Conservation (phyloP, 1,140 invertebrate genomes). For the Drosophila micromelanica region DNA sequence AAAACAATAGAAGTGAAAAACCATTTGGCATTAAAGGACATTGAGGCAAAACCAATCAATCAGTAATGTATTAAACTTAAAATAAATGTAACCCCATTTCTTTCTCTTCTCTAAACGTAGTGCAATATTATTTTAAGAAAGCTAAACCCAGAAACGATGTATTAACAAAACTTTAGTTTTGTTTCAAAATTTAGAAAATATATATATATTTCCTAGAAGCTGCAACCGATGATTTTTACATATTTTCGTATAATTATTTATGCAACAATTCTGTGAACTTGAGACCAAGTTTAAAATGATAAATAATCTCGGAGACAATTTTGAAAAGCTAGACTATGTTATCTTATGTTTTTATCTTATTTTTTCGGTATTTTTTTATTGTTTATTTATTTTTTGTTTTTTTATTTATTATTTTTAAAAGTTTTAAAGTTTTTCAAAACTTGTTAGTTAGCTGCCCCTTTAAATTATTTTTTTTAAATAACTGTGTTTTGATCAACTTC, state of each 20-base stretch:
- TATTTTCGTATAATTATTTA: slow-evolving; percentile 22
- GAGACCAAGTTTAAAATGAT: no score
- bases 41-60: slow-evolving; percentile 7
- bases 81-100: not conserved
- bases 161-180: no score
- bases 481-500: slow-evolving; percentile 29
- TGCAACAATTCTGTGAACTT: not conserved
- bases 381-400: not conserved
- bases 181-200: no score
- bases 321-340: not conserved
- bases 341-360: no score
- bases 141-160: no score
- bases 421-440: not conserved
- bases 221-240: not conserved
- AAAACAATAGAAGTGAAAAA: not conserved
- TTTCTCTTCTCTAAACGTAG: no score
- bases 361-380: not conserved
- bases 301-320: no score
- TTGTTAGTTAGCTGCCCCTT: slow-evolving; percentile 1
- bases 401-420: no score
- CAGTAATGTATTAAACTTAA: slow-evolving; percentile 17
- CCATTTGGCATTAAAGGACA: slow-evolving; percentile 38
- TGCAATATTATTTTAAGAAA: no score
- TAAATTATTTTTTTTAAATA: not conserved
- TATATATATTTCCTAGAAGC: no score